These are phyloP conservation scores for Bombylius discolor DNA, from an alignment of 2,888 invertebrate genomes.

Conservation along the genomic window DNA sequence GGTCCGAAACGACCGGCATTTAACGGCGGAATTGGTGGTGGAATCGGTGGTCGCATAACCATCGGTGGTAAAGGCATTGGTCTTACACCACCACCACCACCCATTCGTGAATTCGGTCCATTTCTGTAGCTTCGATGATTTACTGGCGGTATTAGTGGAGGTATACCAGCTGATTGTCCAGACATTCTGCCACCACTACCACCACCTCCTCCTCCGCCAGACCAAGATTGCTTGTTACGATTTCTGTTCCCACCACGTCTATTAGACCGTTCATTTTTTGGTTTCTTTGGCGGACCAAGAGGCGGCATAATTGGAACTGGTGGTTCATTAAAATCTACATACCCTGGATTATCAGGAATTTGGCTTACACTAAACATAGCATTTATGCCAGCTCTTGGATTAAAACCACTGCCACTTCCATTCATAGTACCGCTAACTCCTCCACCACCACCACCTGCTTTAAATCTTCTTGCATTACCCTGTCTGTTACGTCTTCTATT, in stretches of 20 bases:
- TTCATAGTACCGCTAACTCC: not conserved
- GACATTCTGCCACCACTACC: slow-evolving; percentile 11
- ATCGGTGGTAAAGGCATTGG: slow-evolving; percentile 19
- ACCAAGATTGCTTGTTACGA: not conserved
- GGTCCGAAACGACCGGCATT: slow-evolving; percentile 18
- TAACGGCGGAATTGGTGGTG: slow-evolving; percentile 18
- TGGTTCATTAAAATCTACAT: slow-evolving; percentile 33
- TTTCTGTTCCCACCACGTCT: not conserved
- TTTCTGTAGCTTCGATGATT: slow-evolving; percentile 15
- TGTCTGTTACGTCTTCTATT: not conserved
- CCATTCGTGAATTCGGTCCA: slow-evolving; percentile 18
- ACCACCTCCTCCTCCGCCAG: slow-evolving; percentile 5
- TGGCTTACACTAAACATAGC: slow-evolving; percentile 32
- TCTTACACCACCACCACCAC: slow-evolving; percentile 12
- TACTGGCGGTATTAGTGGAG: slow-evolving; percentile 19
- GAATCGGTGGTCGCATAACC: slow-evolving; percentile 22
- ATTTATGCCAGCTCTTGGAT: slow-evolving; percentile 12
- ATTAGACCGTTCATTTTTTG: slow-evolving; percentile 1
- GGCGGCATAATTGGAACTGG: slow-evolving; percentile 17
- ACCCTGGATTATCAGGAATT: slow-evolving; percentile 35
- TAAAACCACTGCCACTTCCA: not conserved
- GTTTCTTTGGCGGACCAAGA: not conserved
- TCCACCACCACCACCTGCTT: not conserved
- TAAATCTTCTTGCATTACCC: not conserved
- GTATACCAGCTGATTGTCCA: slow-evolving; percentile 18